Evolutionary conservation across 2,797 vertebrate genomes (phyloP), one percentile per base, ranked within the genome.

Genomic region (Eulemur albifrons): DNA sequence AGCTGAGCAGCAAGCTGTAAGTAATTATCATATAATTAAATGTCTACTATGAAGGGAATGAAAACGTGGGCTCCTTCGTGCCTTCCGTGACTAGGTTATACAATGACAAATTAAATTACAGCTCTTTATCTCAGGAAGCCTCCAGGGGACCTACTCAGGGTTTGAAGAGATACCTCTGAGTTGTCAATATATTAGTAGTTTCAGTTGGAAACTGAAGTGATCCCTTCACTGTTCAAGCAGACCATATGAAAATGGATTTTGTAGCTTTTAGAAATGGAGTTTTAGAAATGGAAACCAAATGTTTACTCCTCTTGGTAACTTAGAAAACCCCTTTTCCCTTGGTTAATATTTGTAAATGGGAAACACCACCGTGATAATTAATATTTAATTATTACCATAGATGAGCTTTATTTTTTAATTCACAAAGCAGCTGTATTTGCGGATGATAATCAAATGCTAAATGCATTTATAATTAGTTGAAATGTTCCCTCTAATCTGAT

Each of bases 11-110:
- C 97, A 98, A 98, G 97, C 98, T 98, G 97, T 98, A 98, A 98
- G 98, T 98, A 98, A 98, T 98, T 98, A 98, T 98, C 98, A 96
- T 98, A 98, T 98, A 98, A 98, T 98, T 98, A 98, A 98, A 98
- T 98, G 97, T 98, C 98, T 98, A 54, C 98, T 97, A 98, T 97
- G 98, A 98, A 98, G 98, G 97, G 97, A 96, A 95, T 90, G 98
- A 98, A 98, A 98, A 98, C 90, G 95, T 93, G 14, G 97, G 97
- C 93, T 97, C 98, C 98, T 98, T 98, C 92, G 43, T 97, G 97
- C 93, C 90, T 98, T 98, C 95, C 21, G 89, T 97, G 97, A 97
- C 98, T 98, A 89, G 94, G 96, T 98, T 98, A 97, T 97, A 94
- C 93, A 98, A 98, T 97, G 77, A 50, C 90, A 98, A 98, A 98